These are phyloP conservation scores for Ictalurus punctatus DNA, from an alignment of 2,113 vertebrate species.

Conservation along the genomic window DNA sequence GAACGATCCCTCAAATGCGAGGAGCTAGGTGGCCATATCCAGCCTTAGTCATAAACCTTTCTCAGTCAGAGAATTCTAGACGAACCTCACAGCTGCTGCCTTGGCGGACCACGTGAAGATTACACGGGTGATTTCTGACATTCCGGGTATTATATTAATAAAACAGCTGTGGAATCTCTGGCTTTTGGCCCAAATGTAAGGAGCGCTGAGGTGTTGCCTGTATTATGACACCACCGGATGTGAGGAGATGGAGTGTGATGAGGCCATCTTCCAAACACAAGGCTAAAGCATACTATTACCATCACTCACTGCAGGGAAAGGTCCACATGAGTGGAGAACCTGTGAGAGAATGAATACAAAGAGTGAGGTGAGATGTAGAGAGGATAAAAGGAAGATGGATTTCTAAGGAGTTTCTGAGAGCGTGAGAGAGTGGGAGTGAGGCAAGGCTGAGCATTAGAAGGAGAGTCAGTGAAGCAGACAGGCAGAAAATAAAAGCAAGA, in stretches of 20 bases:
- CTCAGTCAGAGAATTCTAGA: conserved; percentile 32
- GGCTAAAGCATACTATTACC: conserved; percentile 34
- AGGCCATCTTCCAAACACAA: conserved; percentile 38
- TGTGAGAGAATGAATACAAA: conserved; percentile 20
- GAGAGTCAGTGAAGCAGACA: conserved; percentile 14
- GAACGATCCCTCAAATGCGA: background rate
- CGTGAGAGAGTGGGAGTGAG: background rate
- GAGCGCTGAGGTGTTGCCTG: conserved; percentile 7
- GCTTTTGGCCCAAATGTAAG: conserved; percentile 24
- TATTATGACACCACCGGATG: conserved; percentile 38
- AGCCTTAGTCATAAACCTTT: conserved; percentile 11
- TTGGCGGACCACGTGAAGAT: conserved; percentile 25
- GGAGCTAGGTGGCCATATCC: background rate
- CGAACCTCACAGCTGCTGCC: conserved; percentile 26
- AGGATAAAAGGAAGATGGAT: conserved; percentile 20
- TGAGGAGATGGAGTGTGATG: conserved; percentile 16
- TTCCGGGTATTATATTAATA: conserved; percentile 31
- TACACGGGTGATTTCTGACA: conserved; percentile 29
- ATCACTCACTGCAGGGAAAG: conserved; percentile 22
- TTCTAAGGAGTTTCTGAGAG: conserved; percentile 1
- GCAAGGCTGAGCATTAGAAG: conserved; percentile 4
- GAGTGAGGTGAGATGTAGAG: conserved; percentile 27
- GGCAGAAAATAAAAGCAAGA: conserved; percentile 18
- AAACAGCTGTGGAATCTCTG: conserved; percentile 44
- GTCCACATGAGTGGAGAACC: conserved; percentile 11